These are phyloP conservation scores for Myotis pilosus DNA, from an alignment of 2,797 vertebrate species.

Conservation along the genomic window DNA sequence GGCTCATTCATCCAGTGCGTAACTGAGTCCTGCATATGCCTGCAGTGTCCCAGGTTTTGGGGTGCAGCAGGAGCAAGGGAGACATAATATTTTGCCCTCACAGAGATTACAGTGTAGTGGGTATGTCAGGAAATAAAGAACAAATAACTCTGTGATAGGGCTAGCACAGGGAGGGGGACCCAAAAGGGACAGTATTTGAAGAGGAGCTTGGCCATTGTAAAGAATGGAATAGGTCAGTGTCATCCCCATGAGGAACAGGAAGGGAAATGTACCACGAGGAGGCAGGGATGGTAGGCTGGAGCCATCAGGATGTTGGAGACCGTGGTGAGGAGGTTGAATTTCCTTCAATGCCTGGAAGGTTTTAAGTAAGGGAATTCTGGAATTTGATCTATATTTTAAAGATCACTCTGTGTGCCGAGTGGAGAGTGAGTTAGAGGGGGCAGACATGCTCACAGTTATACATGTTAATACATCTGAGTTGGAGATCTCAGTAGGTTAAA, in stretches of 20 bases:
- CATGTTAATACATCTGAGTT: rapidly evolving
- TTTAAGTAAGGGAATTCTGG: background rate
- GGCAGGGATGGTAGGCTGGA: background rate
- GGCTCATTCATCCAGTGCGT: background rate
- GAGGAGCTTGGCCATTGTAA: background rate
- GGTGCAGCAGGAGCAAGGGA: background rate
- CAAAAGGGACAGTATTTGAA: background rate
- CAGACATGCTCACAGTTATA: background rate
- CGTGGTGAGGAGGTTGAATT: background rate
- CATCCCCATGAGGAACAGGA: background rate
- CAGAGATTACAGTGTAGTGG: background rate
- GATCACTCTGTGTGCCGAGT: background rate
- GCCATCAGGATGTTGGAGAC: background rate
- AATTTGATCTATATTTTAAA: background rate
- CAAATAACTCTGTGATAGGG: background rate
- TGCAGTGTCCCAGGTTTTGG: background rate
- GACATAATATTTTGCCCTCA: background rate
- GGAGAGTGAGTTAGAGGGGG: background rate
- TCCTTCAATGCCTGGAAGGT: background rate
- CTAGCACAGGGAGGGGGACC: background rate
- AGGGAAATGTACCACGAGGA: background rate
- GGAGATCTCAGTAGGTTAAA: background rate
- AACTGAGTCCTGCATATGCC: background rate
- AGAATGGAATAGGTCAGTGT: background rate
- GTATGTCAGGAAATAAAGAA: background rate